These are phyloP conservation scores for Chironomus riparius DNA, from an alignment of 2,888 invertebrate genomes.

Conservation along the genomic window DNA sequence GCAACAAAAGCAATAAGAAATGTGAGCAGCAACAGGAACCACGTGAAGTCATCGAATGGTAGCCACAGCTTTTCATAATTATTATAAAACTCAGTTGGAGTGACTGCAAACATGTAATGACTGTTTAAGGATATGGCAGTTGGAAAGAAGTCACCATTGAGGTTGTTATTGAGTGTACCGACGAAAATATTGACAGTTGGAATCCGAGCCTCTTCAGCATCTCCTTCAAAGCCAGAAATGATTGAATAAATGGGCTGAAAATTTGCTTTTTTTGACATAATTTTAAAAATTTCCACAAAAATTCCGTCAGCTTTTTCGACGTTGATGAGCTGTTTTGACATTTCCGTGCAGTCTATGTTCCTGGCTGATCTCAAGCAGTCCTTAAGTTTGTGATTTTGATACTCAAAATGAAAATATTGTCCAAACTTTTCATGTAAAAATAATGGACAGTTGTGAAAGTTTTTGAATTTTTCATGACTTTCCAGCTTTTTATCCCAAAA, in stretches of 20 bases:
- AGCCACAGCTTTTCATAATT: background rate
- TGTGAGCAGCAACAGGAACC: background rate
- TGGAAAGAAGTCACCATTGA: background rate
- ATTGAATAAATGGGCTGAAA: background rate
- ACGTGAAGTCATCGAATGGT: background rate
- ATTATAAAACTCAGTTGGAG: background rate
- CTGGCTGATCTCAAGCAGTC: background rate
- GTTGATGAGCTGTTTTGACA: too few relatives aligned
- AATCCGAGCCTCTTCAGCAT: background rate
- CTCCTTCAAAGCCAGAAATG: too few relatives aligned
- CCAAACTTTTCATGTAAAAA: background rate
- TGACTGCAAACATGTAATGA: background rate
- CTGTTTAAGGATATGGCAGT: background rate
- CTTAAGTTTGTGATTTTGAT: background rate
- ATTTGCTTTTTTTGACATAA: background rate
- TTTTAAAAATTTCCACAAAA: too few relatives aligned
- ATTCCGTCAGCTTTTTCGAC: too few relatives aligned
- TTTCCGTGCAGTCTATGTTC: too few relatives aligned
- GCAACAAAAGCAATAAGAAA: background rate
- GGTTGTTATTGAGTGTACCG: background rate
- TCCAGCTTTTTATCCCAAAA: background rate
- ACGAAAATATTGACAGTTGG: too few relatives aligned
- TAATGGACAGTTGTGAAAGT: background rate
- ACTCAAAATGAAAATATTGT: background rate
- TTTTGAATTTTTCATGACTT: background rate